Evolutionary conservation across 1,140 invertebrate genomes (phyloP).

Genomic region (Chymomyza costata): DNA sequence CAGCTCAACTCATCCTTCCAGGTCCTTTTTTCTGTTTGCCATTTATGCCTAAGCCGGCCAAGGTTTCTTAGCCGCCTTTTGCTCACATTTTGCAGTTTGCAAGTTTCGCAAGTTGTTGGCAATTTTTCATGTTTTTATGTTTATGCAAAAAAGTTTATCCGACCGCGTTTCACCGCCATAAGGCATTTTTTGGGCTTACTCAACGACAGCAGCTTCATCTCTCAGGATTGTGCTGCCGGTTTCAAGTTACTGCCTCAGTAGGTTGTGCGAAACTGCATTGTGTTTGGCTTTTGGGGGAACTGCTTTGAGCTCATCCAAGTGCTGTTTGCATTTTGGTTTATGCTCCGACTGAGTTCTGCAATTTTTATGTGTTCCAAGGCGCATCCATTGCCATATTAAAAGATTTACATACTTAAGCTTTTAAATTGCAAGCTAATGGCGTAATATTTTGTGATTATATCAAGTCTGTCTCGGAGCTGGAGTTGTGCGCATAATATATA

Average conservation of each 20-base stretch:
- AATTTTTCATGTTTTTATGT: constrained; percentile 58
- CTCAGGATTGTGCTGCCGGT: too few relatives aligned
- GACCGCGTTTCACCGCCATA: constrained; percentile 37
- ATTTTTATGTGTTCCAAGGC: constrained; percentile 32
- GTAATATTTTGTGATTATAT: constrained; percentile 50
- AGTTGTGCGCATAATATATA: neutral
- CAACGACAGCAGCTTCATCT: too few relatives aligned
- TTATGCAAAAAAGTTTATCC: constrained; percentile 43
- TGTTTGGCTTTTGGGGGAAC: constrained; percentile 70
- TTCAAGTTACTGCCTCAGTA: constrained; percentile 2
- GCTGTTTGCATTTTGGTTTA: constrained; percentile 63
- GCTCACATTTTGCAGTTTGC: constrained; percentile 21
- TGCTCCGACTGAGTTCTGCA: constrained; percentile 48
- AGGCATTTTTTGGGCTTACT: constrained; percentile 48
- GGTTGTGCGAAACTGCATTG: constrained; percentile 52
- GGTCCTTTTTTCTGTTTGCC: constrained; percentile 21
- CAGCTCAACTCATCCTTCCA: too few relatives aligned
- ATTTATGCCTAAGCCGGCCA: constrained; percentile 51
- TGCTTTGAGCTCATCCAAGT: constrained; percentile 38
- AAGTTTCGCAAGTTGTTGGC: constrained; percentile 37
- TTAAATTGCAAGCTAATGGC: constrained; percentile 44
- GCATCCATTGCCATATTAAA: constrained; percentile 56
- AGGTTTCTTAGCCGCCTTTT: constrained; percentile 36
- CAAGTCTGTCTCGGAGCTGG: constrained; percentile 1
- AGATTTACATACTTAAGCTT: constrained; percentile 61